Base-by-base conservation (phyloP, 2,797 vertebrate genomes). In the Oryzias dopingdopingensis region DNA sequence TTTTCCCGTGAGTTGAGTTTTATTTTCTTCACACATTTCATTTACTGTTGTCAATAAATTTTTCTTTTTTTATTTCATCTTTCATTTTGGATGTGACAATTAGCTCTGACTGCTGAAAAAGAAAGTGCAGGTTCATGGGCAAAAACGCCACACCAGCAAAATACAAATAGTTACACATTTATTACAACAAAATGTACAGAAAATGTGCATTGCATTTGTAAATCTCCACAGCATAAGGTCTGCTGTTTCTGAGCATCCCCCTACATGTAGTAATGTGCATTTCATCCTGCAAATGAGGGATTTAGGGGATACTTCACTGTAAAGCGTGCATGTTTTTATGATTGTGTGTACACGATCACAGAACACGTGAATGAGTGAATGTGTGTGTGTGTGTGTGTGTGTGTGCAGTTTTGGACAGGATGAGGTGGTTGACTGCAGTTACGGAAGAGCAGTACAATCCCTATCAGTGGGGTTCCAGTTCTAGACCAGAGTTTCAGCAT, bases 391-490 rank as follows among this genome's bases (percentile, higher is more conserved):
- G 22, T 17, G 2, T 50, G n/a, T 4, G 40, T 46, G 37, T 54
- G 15, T 56, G 52, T 58, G 23, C 3, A 17, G 49, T 65, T 32
- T 32, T 6, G 32, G 22, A 58, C 52, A 74, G 32, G 54, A 72
- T 59, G 71, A 76, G 53, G 65, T 58, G 55, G 29, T 62, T 76
- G 62, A 65, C 52, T 65, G n/a, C 60, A 70, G 46, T 76, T 76
- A 61, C 74, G 69, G 49, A 72, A 74, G 65, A 74, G 56, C 59
- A 56, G 53, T 58, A 56, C 56, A 83, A 66, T 70, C 65, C 66
- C 60, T 54, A 59, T 73, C 72, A 76, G 74, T 52, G 40, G 62
- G 62, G 56, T 73, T 66, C 56, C 63, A 64, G 62, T 62, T 68
- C 59, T 77, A 72, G 52, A 59, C 46, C 59, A 59, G 47, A 50